Evolutionary conservation across 37 sponge, comb jelly and placozoan species (phyloP), one percentile per base, ranked within the genome.

Genomic region (Tethya wilhelma): DNA sequence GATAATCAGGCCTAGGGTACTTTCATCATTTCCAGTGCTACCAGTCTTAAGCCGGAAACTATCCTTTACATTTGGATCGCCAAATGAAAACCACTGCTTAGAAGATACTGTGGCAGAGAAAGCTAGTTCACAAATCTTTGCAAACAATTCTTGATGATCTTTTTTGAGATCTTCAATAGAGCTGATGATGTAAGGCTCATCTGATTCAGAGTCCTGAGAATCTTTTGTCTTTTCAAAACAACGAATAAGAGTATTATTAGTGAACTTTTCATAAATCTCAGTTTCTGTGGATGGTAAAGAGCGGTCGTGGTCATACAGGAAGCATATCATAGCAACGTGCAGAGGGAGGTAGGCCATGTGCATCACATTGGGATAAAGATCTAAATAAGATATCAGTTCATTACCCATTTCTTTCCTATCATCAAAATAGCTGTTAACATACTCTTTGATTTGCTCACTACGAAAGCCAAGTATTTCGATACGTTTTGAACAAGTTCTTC

Each of bases 301-400:
- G 0, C 42, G 58, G 19, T n/a, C 23, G 2, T 17, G 0, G 9
- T 68, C 42, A 55, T 56, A 49, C 26, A 79, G 58, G 37, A 38
- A 79, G 40, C 19, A 36, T 0, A 79, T 38, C 69, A 79, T 79
- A 9, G 69, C 69, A 38, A 30, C n/a, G 26, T 79, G 80, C 20
- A 79, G 32, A 36, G 80, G 80, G 8, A 79, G 69, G 34, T 69
- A 79, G 29, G 69, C 68, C 80, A 79, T 79, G 69, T 79, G 80
- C 8, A 23, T 32, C 2, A 79, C 30, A 33, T 67, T 79, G 2
- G 28, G 70, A 38, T 79, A 70, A 0, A 12, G 38, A 2, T 68
- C 2, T 0, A 79, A 42, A 34, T 79, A 79, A 25, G 41, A 25
- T 38, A 34, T 33, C 22, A 79, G 41, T 45, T 45, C 38, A 17